Percentiles rank a stretch among this genome's conserved stretches.
These are phyloP conservation scores for Agrypnia vestita DNA, from an alignment of 1,140 invertebrate species.

Conservation along the genomic window DNA sequence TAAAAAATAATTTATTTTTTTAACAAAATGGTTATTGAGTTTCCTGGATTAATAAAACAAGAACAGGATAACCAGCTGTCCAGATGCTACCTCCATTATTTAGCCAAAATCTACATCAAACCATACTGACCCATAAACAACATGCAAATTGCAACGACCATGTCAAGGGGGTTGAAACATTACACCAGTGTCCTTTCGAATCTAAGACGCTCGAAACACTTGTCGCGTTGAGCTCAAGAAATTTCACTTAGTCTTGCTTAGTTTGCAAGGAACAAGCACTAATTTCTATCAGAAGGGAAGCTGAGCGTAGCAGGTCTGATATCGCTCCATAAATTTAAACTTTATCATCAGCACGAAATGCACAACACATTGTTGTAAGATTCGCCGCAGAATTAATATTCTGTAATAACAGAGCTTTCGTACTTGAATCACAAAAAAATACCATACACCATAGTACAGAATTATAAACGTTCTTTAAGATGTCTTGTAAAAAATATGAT, in stretches of 20 bases:
- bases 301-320: background rate
- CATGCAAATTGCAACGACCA: background rate
- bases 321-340: slow-evolving; percentile 19
- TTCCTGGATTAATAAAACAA: background rate
- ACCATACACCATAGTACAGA: too few species aligned
- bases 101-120: background rate
- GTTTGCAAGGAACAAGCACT: background rate
- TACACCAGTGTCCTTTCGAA: too few species aligned
- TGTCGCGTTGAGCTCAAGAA: too few species aligned
- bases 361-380: slow-evolving; percentile 9
- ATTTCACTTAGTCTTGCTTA: background rate
- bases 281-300: background rate
- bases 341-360: slow-evolving; percentile 1
- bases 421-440: too few species aligned
- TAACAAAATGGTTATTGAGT: slow-evolving; percentile 8
- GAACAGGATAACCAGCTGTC: background rate
- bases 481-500: too few species aligned
- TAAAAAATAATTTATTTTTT: background rate
- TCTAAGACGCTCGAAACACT: too few species aligned
- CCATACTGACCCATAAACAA: background rate
- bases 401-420: background rate
- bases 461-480: too few species aligned
- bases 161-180: background rate
- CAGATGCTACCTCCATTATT: slow-evolving; percentile 13
- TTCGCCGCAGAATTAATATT: background rate